phyloP scores from a whole-genome alignment of 2,113 vertebrate genomes.

The Dascyllus trimaculatus region DNA sequence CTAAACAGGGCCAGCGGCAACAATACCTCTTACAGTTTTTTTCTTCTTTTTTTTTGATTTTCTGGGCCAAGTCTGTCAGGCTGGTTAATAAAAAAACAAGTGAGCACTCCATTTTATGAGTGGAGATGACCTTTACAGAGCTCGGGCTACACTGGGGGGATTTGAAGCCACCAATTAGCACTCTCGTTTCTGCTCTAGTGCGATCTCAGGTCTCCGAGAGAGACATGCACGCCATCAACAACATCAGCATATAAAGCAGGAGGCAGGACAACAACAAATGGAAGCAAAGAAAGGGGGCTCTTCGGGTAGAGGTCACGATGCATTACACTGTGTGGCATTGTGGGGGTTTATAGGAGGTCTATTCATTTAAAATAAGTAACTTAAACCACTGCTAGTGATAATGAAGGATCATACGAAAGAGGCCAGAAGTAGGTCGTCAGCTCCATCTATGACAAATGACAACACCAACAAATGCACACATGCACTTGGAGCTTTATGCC shows the following conservation, averaged over 20 bases:
- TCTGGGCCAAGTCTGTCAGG: conserved; percentile 63
- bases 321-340: not conserved
- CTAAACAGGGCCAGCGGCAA: conserved; percentile 21
- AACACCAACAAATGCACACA: conserved; percentile 21
- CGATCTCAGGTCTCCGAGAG: conserved; percentile 42
- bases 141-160: conserved; percentile 63
- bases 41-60: conserved; percentile 42
- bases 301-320: conserved; percentile 22
- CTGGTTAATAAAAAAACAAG: conserved; percentile 69
- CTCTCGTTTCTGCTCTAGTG: conserved; percentile 42
- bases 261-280: conserved; percentile 47
- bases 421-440: conserved; percentile 8
- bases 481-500: conserved; percentile 56
- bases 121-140: conserved; percentile 77
- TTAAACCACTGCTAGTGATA: not conserved
- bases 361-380: too few relatives aligned
- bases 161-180: conserved; percentile 79
- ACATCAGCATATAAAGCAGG: conserved; percentile 56
- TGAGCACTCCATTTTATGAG: conserved; percentile 73
- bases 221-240: conserved; percentile 55
- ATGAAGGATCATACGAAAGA: not conserved
- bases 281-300: conserved; percentile 27
- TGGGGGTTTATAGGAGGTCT: too few relatives aligned
- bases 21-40: conserved; percentile 23
- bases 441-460: conserved; percentile 53